These are phyloP conservation scores for Poecilia gillii DNA, from an alignment of 2,797 vertebrate genomes.

Conservation along the genomic window DNA sequence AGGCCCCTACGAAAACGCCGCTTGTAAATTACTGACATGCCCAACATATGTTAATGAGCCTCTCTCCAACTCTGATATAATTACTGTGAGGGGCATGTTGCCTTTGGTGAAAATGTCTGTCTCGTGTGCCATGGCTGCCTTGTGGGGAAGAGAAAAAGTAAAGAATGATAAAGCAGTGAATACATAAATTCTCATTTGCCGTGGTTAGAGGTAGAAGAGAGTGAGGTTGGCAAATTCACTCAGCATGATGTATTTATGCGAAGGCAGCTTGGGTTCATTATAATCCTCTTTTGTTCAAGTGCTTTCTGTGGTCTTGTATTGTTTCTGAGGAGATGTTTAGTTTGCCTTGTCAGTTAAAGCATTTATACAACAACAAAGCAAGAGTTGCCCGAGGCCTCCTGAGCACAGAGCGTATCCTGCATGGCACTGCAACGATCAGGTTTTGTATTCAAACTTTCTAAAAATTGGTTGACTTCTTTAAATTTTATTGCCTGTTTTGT, in stretches of 20 bases:
- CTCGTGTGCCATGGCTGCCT: conserved; percentile 63
- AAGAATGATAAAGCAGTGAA: conserved; percentile 78
- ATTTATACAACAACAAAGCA: conserved; percentile 43
- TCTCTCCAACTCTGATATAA: conserved; percentile 80
- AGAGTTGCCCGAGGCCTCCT: conserved; percentile 44
- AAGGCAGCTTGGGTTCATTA: conserved; percentile 70
- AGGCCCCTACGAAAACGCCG: conserved; percentile 69
- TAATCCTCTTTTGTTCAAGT: conserved; percentile 71
- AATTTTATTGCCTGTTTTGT: background rate
- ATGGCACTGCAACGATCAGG: background rate
- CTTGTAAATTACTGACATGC: conserved; percentile 80
- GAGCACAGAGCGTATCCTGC: conserved; percentile 25
- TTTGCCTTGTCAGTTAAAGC: conserved; percentile 66
- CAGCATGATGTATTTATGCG: conserved; percentile 77
- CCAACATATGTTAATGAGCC: conserved; percentile 83
- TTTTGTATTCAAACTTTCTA: background rate
- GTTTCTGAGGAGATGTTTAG: conserved; percentile 76
- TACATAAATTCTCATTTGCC: conserved; percentile 81
- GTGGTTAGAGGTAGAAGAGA: conserved; percentile 69
- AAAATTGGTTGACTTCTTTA: background rate
- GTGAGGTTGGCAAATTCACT: conserved; percentile 77
- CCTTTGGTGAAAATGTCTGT: conserved; percentile 77
- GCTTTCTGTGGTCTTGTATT: conserved; percentile 53
- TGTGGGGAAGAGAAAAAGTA: conserved; percentile 63
- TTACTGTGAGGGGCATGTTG: conserved; percentile 79